Evolutionary conservation across 2,113 vertebrate species (phyloP), one percentile per base, ranked within the genome.

Genomic region (Solenodon paradoxus): DNA sequence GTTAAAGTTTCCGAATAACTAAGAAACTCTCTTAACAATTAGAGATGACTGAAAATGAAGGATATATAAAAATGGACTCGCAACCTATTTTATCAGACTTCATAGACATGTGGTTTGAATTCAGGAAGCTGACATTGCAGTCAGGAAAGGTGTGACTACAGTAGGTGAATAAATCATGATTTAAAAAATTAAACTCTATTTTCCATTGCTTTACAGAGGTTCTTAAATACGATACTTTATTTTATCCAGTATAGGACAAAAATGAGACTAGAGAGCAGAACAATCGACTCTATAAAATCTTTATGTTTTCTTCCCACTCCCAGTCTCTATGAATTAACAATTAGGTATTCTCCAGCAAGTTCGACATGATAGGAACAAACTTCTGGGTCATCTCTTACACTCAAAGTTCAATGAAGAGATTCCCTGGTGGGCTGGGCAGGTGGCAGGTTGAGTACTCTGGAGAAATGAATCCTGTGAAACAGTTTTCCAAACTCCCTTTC

Each of bases 31-130:
- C 66, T 90, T 72, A 88, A 81, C 32, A 42, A n/a, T 55, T 95
- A 10, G 47, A 94, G 89, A 59, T 45, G 59, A 93, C 79, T 92
- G 79, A 95, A 97, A 95, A 89, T 86, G 28, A 11, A 71, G 9
- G 68, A 28, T 9, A 53, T 24, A 94, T 92, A 93, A 94, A 95
- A 96, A 93, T 11, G 24, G 55, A 87, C 42, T 88, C 3, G 8
- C 24, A 92, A 28, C 61, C 38, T 92, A 80, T 61, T 89, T 96
- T 59, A 92, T 30, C 59, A 92, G 59, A 68, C 5, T 17, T 90
- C 38, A 74, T 38, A 89, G 16, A 92, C 20, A 66, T 32, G 81
- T 66, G 24, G 28, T 66, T 75, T 9, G 51, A 83, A 89, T 82
- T 80, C 79, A 83, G 72, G 64, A 86, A 86, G 64, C 6, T 82